Evolutionary conservation across 2,797 vertebrate genomes (phyloP).

Genomic region (Sebastes flavidus): DNA sequence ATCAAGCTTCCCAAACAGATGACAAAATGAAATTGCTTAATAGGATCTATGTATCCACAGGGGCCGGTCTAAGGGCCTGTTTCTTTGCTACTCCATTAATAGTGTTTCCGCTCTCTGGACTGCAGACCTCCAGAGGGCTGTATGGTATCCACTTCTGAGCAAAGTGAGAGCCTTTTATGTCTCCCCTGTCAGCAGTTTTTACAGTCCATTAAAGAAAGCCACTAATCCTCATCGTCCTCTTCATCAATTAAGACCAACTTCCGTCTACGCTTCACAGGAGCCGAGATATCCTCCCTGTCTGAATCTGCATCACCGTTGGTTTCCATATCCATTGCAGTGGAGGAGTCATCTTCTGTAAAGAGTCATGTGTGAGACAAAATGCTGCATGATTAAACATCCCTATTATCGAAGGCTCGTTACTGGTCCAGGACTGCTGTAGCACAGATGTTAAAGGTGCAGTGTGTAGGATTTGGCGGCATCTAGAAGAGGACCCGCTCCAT

Average conservation of each 20-base stretch:
- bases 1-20: not conserved
- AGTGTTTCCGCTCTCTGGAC: constrained; percentile 12
- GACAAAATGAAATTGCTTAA: not conserved
- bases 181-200: constrained; percentile 11
- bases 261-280: constrained; percentile 75
- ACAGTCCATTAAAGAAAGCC: constrained; percentile 40
- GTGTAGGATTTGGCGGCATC: no score
- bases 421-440: not conserved
- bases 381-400: not conserved
- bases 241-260: constrained; percentile 81
- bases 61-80: not conserved
- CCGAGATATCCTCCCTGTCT: constrained; percentile 61
- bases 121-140: constrained; percentile 20
- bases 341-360: constrained; percentile 51
- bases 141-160: not conserved
- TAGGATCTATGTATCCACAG: not conserved
- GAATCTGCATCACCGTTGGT: constrained; percentile 45
- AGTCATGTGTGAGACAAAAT: not conserved
- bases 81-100: constrained; percentile 15
- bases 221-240: constrained; percentile 79
- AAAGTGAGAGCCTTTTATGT: constrained; percentile 1
- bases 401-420: not conserved
- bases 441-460: not conserved
- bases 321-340: constrained; percentile 25
- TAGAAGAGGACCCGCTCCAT: no score